Percentiles rank a stretch among this genome's conserved stretches.
Conservation (phyloP, 2,797 vertebrate species). For the Sciurus vulgaris region DNA sequence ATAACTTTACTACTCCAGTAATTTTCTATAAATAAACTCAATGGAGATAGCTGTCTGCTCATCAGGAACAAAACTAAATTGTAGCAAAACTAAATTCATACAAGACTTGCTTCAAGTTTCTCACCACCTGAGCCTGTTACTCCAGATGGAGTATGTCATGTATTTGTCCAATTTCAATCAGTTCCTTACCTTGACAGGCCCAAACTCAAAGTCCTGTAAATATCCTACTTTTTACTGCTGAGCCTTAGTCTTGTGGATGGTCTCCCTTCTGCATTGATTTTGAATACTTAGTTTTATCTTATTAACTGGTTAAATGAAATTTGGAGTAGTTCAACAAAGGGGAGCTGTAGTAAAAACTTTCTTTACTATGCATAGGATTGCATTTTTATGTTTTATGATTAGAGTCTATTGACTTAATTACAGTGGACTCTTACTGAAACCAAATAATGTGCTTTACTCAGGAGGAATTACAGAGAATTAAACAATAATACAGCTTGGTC, state of each 20-base stretch:
- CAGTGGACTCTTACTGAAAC: background rate
- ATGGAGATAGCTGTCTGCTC: background rate
- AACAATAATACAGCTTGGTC: background rate
- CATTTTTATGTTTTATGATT: constrained; percentile 16
- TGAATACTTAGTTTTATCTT: constrained; percentile 10
- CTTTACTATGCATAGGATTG: background rate
- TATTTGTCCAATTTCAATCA: background rate
- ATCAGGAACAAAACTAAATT: background rate
- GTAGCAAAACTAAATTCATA: background rate
- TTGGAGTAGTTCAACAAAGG: background rate
- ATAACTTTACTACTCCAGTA: background rate
- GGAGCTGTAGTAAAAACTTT: background rate
- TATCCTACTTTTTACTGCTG: background rate
- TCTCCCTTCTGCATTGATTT: background rate
- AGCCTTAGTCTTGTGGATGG: background rate
- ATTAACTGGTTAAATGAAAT: background rate
- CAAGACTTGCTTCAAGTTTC: background rate
- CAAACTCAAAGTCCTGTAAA: background rate
- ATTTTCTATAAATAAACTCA: background rate
- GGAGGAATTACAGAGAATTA: background rate
- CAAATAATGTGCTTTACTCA: background rate
- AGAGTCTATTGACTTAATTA: background rate
- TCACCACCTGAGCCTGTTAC: background rate
- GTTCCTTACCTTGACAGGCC: background rate
- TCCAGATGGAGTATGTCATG: background rate